These are phyloP conservation scores for Tribolium castaneum DNA, from an alignment of 1,140 invertebrate species.

Conservation along the genomic window DNA sequence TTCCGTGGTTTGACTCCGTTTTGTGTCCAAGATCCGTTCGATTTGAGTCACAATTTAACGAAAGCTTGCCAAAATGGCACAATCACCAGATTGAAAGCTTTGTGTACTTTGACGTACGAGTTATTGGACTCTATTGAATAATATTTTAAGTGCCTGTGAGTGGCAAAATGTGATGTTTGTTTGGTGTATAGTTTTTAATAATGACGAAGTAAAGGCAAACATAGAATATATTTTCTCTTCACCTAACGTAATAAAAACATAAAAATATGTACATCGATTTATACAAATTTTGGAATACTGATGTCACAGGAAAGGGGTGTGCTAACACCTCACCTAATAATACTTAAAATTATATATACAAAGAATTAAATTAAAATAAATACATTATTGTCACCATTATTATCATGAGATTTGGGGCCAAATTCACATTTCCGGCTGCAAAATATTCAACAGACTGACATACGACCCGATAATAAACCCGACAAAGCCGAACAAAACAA, in stretches of 20 bases:
- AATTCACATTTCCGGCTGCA: slow-evolving; percentile 57
- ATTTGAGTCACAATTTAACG: slow-evolving; percentile 65
- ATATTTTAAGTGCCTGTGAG: slow-evolving; percentile 12
- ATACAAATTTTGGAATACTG: slow-evolving; percentile 25
- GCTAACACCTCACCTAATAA: background rate
- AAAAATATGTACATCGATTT: slow-evolving; percentile 28
- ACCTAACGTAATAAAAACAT: slow-evolving; percentile 25
- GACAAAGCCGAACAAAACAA: slow-evolving; percentile 78
- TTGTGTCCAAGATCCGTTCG: slow-evolving; percentile 66
- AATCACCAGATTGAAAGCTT: slow-evolving; percentile 54
- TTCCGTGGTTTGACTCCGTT: slow-evolving; percentile 53
- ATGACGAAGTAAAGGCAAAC: slow-evolving; percentile 14
- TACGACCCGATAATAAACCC: slow-evolving; percentile 85
- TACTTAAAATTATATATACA: slow-evolving; percentile 32
- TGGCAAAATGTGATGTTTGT: slow-evolving; percentile 7
- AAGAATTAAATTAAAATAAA: slow-evolving; percentile 3
- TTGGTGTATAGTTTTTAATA: background rate
- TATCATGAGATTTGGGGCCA: background rate
- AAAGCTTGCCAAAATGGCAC: slow-evolving; percentile 55
- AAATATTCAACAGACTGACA: slow-evolving; percentile 78
- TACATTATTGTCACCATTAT: slow-evolving; percentile 25
- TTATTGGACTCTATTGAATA: background rate
- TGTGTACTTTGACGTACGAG: slow-evolving; percentile 51
- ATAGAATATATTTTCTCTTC: slow-evolving; percentile 27
- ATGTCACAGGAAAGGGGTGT: slow-evolving; percentile 25